phyloP scores from a whole-genome alignment of 2,888 invertebrate genomes.

The Rhynchonema sp. region DNA sequence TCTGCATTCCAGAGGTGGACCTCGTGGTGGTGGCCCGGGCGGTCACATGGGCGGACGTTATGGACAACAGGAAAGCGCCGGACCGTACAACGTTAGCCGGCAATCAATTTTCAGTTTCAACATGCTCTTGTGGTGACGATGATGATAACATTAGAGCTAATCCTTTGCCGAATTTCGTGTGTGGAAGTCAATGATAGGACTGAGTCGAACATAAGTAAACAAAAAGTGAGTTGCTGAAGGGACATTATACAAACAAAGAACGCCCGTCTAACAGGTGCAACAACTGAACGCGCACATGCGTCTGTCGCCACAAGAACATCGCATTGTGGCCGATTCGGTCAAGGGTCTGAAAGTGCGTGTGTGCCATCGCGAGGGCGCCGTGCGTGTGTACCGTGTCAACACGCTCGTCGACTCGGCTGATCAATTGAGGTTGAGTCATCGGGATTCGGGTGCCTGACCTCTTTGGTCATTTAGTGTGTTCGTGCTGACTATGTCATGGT shows the following conservation, averaged over 20 bases:
- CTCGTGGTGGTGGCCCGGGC: not conserved
- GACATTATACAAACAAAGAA: too few relatives aligned
- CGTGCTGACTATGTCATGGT: too few relatives aligned
- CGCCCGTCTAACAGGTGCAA: constrained; percentile 10
- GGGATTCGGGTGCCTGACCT: too few relatives aligned
- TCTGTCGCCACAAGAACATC: constrained; percentile 13
- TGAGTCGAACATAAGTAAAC: too few relatives aligned
- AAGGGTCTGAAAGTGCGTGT: constrained; percentile 17
- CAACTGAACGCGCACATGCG: constrained; percentile 12
- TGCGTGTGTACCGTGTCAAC: constrained; percentile 21
- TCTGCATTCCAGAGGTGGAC: not conserved
- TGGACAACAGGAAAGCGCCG: not conserved
- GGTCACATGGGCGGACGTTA: not conserved
- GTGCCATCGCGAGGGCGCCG: constrained; percentile 15
- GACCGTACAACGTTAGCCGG: not conserved
- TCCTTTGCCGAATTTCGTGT: too few relatives aligned
- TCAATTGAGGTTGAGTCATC: constrained; percentile 13
- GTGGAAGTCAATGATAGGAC: too few relatives aligned
- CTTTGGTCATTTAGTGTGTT: too few relatives aligned
- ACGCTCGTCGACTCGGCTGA: constrained; percentile 16
- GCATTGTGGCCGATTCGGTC: constrained; percentile 15
- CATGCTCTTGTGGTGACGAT: not conserved
- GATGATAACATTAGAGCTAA: not conserved
- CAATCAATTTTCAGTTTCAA: not conserved
- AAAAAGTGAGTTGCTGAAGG: too few relatives aligned